These are phyloP conservation scores for Sarcophaga peregrina DNA, from an alignment of 1,140 invertebrate genomes.

Conservation along the genomic window DNA sequence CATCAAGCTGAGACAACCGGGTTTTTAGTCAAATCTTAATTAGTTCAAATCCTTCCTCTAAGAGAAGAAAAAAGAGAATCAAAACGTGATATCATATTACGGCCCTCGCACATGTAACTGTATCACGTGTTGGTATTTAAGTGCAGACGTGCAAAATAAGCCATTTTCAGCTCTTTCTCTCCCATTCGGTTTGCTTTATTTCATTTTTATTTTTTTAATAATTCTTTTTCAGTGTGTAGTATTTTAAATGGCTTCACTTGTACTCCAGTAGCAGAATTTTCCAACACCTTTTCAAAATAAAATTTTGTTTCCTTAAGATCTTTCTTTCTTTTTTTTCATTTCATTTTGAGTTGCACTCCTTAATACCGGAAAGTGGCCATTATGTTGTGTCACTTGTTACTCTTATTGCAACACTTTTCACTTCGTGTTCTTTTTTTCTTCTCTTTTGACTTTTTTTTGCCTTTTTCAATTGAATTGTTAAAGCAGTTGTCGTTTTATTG, in stretches of 20 bases:
- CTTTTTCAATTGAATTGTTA: background rate
- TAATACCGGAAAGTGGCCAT: constrained; percentile 39
- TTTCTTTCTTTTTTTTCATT: background rate
- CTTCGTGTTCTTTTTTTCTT: background rate
- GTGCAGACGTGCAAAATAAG: constrained; percentile 59
- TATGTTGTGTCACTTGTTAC: constrained; percentile 40
- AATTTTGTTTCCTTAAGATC: constrained; percentile 18
- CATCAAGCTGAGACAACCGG: no score
- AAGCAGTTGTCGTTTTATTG: constrained; percentile 27
- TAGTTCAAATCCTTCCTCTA: no score
- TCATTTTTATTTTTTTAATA: background rate
- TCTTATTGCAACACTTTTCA: constrained; percentile 33
- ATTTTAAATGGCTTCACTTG: constrained; percentile 13
- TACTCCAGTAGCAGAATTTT: background rate
- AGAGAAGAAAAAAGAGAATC: no score
- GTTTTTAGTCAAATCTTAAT: no score
- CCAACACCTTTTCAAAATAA: background rate
- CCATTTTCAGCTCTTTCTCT: constrained; percentile 47
- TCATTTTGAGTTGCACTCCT: constrained; percentile 11
- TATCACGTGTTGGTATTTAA: constrained; percentile 63
- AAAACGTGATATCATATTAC: no score
- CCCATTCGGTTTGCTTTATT: no score
- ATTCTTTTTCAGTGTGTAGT: background rate
- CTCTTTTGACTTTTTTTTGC: no score
- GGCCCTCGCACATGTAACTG: constrained; percentile 48